phyloP scores from a whole-genome alignment of 2,113 vertebrate genomes.

The Leucoraja erinaceus region DNA sequence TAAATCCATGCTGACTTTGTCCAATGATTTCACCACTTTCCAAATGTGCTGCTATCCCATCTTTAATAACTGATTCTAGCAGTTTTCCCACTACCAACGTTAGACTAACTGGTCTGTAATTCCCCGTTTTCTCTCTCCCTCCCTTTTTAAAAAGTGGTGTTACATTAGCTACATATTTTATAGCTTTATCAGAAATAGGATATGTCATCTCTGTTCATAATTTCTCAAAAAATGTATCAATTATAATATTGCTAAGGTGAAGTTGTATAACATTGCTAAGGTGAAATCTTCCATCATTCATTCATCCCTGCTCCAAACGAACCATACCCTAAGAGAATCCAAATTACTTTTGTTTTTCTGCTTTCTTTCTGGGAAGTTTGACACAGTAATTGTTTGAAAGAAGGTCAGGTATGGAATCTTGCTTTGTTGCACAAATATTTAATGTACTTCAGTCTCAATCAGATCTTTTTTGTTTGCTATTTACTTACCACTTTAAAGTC shows the following conservation, averaged over 20 bases:
- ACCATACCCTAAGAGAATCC: background rate
- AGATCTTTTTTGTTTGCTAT: background rate
- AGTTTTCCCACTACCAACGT: too few species aligned
- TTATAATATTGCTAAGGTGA: background rate
- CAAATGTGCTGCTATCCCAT: too few species aligned
- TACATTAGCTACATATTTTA: too few species aligned
- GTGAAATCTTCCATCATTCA: background rate
- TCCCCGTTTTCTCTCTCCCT: too few species aligned
- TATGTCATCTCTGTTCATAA: background rate
- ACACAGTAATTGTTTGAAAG: background rate
- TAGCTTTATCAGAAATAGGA: background rate
- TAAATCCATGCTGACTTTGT: too few species aligned
- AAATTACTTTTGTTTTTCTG: background rate
- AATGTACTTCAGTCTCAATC: background rate
- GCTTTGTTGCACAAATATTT: background rate
- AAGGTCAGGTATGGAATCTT: background rate
- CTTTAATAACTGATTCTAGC: too few species aligned
- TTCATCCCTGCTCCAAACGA: background rate
- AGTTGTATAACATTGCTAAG: background rate
- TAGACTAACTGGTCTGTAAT: too few species aligned
- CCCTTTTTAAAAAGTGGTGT: too few species aligned
- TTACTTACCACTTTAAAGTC: background rate
- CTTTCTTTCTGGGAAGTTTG: background rate
- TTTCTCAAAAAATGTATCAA: background rate
- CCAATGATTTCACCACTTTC: too few species aligned